Conservation (phyloP, 2,113 vertebrate species). For the Rana temporaria region DNA sequence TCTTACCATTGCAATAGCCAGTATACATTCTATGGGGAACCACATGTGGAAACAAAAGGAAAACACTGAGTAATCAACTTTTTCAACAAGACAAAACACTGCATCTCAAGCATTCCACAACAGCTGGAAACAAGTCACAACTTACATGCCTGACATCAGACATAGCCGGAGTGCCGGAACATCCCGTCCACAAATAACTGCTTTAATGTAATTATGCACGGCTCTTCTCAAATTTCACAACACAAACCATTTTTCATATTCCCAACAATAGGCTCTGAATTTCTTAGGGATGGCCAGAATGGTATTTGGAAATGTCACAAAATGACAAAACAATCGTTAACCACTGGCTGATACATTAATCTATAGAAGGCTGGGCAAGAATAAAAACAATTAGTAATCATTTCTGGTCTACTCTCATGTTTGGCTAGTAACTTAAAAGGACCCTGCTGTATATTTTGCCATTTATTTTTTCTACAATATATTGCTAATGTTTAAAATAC, state of each 20-base stretch:
- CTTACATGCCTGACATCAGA: slow-evolving; percentile 14
- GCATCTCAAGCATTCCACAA: slow-evolving; percentile 2
- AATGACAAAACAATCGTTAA: neutral
- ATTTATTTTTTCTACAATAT: no score
- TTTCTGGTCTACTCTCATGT: no score
- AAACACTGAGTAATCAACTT: neutral
- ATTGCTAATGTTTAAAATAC: no score
- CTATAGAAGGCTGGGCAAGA: no score
- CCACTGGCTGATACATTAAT: no score
- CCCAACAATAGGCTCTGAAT: neutral
- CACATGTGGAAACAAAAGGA: no score
- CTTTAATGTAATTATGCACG: neutral
- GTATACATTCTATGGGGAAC: no score
- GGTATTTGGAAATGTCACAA: neutral
- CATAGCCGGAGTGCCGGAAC: neutral
- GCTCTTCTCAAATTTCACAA: slow-evolving; percentile 21
- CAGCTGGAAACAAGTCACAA: slow-evolving; percentile 21
- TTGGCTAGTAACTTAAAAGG: no score
- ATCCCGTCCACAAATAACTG: neutral
- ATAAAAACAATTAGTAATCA: no score
- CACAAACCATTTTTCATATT: slow-evolving; percentile 10
- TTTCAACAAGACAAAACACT: neutral
- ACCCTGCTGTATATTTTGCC: no score
- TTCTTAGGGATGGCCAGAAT: neutral
- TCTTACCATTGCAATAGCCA: no score